Evolutionary conservation across 2,797 vertebrate species (phyloP).

Genomic region (Eupleurogrammus muticus): DNA sequence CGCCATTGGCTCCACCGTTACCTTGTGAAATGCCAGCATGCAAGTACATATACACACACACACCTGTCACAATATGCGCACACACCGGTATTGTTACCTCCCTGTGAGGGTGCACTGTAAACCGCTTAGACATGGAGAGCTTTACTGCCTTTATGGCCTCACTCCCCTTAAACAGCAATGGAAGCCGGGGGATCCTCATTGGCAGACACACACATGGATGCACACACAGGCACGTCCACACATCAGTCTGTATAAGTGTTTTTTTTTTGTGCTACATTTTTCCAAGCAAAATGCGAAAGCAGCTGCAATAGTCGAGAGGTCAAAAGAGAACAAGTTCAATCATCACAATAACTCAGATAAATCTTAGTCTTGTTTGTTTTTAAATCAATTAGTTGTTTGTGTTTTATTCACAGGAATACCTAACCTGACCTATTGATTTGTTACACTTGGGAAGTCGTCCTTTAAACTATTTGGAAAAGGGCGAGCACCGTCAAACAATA

Average conservation of each 20-base stretch:
- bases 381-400: not conserved
- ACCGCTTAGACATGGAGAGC: conserved; percentile 71
- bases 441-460: no score
- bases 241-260: conserved; percentile 28
- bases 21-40: conserved; percentile 55
- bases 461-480: no score
- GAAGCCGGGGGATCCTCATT: conserved; percentile 29
- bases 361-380: not conserved
- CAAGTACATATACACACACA: conserved; percentile 19
- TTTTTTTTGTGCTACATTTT: conserved; percentile 1
- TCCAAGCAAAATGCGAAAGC: not conserved
- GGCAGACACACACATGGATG: conserved; percentile 3
- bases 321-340: not conserved
- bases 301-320: not conserved
- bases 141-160: conserved; percentile 57
- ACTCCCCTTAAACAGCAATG: conserved; percentile 42
- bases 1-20: conserved; percentile 51
- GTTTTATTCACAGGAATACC: conserved; percentile 1
- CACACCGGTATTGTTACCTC: conserved; percentile 58
- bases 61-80: conserved; percentile 56
- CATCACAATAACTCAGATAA: not conserved
- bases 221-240: conserved; percentile 2
- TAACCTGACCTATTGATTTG: not conserved
- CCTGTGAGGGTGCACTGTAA: conserved; percentile 66
- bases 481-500: no score